A percentile compares a stretch with the other conserved stretches of the same genome.
These are phyloP conservation scores for Mastomys coucha DNA, from an alignment of 2,113 vertebrate species.

Conservation along the genomic window DNA sequence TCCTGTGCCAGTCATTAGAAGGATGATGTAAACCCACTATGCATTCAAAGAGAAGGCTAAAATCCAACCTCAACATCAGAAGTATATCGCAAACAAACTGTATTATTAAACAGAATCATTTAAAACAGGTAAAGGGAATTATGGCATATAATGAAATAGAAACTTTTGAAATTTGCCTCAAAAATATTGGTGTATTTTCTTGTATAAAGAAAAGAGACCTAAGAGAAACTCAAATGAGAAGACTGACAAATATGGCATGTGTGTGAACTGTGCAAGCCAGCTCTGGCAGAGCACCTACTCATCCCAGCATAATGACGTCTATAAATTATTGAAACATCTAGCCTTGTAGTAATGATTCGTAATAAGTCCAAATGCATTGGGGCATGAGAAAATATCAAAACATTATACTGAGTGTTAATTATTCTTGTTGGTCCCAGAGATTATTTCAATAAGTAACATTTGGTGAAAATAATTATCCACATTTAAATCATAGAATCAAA, in stretches of 20 bases:
- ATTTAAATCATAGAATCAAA: slow-evolving; percentile 70
- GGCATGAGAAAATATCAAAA: slow-evolving; percentile 74
- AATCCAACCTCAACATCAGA: slow-evolving; percentile 66
- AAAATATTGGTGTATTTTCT: slow-evolving; percentile 43
- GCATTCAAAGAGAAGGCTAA: slow-evolving; percentile 69
- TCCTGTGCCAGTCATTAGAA: slow-evolving; percentile 56
- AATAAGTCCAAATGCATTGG: slow-evolving; percentile 80
- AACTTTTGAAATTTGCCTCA: slow-evolving; percentile 42
- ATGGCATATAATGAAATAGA: background rate
- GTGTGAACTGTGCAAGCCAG: slow-evolving; percentile 65
- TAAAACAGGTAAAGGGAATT: slow-evolving; percentile 49
- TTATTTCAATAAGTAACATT: slow-evolving; percentile 78
- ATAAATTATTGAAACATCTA: slow-evolving; percentile 83
- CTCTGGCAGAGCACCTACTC: slow-evolving; percentile 71
- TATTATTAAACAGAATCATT: slow-evolving; percentile 66
- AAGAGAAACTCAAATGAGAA: slow-evolving; percentile 43
- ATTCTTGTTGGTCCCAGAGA: slow-evolving; percentile 71
- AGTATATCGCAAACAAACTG: slow-evolving; percentile 72
- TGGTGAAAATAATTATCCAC: slow-evolving; percentile 75
- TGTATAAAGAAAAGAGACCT: slow-evolving; percentile 63
- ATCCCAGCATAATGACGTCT: slow-evolving; percentile 73
- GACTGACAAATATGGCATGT: background rate
- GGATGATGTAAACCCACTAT: slow-evolving; percentile 41
- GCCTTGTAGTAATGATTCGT: slow-evolving; percentile 77
- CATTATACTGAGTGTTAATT: slow-evolving; percentile 61